Conservation (phyloP, 2,888 invertebrate species). For the Acanthopleura granulata region DNA sequence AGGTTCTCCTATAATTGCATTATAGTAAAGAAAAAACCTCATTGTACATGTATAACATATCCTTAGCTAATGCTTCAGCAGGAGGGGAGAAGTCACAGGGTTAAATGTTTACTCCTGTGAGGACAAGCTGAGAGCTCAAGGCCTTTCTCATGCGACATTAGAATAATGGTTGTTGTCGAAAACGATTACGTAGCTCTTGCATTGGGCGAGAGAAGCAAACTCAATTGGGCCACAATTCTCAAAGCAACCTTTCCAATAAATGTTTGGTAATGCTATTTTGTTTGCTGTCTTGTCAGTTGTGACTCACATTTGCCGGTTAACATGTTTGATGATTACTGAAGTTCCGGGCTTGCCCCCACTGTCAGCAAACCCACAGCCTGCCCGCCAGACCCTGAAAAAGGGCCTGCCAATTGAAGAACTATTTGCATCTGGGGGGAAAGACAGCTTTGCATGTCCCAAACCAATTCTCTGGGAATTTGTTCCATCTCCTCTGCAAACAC, state of each 20-base stretch:
- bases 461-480: slow-evolving; percentile 12
- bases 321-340: neutral
- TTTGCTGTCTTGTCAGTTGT: slow-evolving; percentile 8
- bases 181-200: too few species aligned
- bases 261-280: slow-evolving; percentile 2
- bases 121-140: too few species aligned
- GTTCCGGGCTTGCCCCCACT: neutral
- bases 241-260: neutral
- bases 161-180: too few species aligned
- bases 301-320: neutral
- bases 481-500: slow-evolving; percentile 14
- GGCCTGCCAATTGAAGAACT: slow-evolving; percentile 10
- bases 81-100: too few species aligned
- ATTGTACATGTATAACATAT: too few species aligned
- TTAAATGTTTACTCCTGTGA: too few species aligned
- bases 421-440: slow-evolving; percentile 15
- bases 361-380: neutral
- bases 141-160: too few species aligned
- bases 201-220: neutral
- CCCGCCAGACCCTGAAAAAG: neutral
- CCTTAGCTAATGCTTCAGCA: too few species aligned
- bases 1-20: too few species aligned
- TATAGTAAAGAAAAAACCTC: too few species aligned
- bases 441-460: slow-evolving; percentile 17
- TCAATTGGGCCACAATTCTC: neutral